Percentiles rank a stretch among this genome's conserved stretches.
Conservation (phyloP, 2,113 vertebrate species). For the Percina caprodes region DNA sequence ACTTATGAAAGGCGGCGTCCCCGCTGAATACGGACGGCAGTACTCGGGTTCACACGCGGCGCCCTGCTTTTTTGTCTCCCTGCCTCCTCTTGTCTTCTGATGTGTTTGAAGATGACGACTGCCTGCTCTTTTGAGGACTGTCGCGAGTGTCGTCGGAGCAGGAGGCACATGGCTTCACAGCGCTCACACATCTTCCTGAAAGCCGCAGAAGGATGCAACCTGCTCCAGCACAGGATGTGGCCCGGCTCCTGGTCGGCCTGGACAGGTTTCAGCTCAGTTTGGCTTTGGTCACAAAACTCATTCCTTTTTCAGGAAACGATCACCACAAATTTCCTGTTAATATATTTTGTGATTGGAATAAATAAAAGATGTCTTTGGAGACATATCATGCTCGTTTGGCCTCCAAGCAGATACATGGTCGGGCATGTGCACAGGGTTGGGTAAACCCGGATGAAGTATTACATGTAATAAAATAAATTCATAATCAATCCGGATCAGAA, state of each 20-base stretch:
- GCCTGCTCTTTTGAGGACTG: slow-evolving; percentile 58
- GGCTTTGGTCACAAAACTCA: not conserved
- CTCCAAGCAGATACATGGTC: too few relatives aligned
- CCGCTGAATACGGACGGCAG: slow-evolving; percentile 71
- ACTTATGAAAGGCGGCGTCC: slow-evolving; percentile 70
- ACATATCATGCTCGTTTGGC: too few relatives aligned
- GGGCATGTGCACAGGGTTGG: too few relatives aligned
- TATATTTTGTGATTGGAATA: not conserved
- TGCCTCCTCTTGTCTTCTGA: slow-evolving; percentile 54
- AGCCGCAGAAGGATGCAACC: not conserved
- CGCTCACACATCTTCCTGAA: slow-evolving; percentile 5
- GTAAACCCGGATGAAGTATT: too few relatives aligned
- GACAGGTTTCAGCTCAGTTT: not conserved
- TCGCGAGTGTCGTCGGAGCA: slow-evolving; percentile 18
- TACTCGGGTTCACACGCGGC: slow-evolving; percentile 63
- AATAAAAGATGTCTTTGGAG: too few relatives aligned
- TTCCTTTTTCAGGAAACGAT: not conserved
- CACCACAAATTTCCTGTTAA: not conserved
- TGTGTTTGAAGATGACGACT: slow-evolving; percentile 72
- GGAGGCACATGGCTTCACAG: not conserved
- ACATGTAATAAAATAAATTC: too few relatives aligned
- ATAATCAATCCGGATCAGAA: too few relatives aligned
- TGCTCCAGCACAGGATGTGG: not conserved
- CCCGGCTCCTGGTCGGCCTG: not conserved
- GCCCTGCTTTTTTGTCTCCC: slow-evolving; percentile 50